Percentiles rank a stretch among this genome's conserved stretches.
Evolutionary conservation across 2,113 vertebrate species (phyloP).

Genomic region (Channa argus): DNA sequence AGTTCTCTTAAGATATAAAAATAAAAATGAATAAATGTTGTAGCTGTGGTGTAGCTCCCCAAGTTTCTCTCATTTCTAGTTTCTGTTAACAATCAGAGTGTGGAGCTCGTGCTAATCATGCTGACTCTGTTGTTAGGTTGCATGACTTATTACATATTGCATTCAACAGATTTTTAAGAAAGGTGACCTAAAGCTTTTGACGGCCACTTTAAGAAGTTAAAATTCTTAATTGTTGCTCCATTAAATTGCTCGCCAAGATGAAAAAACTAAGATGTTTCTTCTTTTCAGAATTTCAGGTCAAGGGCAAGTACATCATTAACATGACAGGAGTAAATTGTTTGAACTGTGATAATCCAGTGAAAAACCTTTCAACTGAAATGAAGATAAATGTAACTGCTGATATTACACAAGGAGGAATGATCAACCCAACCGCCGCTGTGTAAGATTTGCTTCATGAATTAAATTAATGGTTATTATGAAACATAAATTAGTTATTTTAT

Average conservation of each 20-base stretch:
- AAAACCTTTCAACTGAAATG: rapidly evolving
- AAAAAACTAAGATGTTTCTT: background rate
- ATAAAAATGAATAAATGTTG: background rate
- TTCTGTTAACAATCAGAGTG: too few species aligned
- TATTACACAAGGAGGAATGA: rapidly evolving
- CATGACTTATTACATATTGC: too few species aligned
- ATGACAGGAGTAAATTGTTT: rapidly evolving
- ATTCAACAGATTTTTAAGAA: too few species aligned
- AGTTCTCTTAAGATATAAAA: slow-evolving; percentile 3
- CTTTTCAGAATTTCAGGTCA: rapidly evolving
- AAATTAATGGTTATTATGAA: background rate
- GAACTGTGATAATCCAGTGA: slow-evolving; percentile 57
- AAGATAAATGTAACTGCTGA: rapidly evolving
- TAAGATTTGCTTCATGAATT: slow-evolving; percentile 37
- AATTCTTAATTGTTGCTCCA: too few species aligned
- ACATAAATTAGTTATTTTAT: background rate
- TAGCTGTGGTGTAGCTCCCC: background rate
- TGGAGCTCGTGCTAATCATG: too few species aligned
- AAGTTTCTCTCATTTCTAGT: too few species aligned
- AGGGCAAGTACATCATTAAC: slow-evolving; percentile 2
- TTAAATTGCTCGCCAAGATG: too few species aligned
- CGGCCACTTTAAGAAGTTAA: too few species aligned
- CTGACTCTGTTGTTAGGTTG: too few species aligned
- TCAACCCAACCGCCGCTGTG: background rate
- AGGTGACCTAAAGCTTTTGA: too few species aligned